Conservation (phyloP, 2,113 vertebrate species). For the Laticauda laticaudata region DNA sequence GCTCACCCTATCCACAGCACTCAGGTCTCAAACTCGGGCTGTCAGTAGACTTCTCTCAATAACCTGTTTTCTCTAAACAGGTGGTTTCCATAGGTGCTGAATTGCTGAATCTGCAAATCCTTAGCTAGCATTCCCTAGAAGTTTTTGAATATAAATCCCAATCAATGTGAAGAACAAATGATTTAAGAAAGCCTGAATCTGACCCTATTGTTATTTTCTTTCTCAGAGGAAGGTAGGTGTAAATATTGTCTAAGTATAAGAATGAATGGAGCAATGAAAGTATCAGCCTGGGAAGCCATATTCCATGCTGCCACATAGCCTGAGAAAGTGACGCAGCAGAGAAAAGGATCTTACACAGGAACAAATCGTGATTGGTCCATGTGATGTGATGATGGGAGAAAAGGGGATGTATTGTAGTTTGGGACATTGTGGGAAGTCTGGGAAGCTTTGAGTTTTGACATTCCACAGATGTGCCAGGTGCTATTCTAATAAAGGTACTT, state of each 20-base stretch:
- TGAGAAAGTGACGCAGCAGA: too few species aligned
- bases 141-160: neutral
- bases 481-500: too few species aligned
- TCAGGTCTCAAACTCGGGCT: neutral
- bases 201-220: conserved; percentile 35
- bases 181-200: neutral
- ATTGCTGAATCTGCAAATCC: neutral
- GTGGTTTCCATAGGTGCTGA: neutral
- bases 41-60: neutral
- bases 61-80: neutral
- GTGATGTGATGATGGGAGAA: too few species aligned
- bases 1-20: neutral
- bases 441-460: too few species aligned
- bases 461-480: too few species aligned
- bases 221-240: conserved; percentile 41
- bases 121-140: neutral
- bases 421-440: too few species aligned
- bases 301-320: too few species aligned
- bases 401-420: too few species aligned
- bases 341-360: too few species aligned
- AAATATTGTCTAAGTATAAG: neutral
- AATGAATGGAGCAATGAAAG: neutral
- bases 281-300: too few species aligned
- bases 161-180: neutral
- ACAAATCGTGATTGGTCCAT: too few species aligned